phyloP scores from a whole-genome alignment of 2,113 vertebrate species.

The Takifugu bimaculatus region DNA sequence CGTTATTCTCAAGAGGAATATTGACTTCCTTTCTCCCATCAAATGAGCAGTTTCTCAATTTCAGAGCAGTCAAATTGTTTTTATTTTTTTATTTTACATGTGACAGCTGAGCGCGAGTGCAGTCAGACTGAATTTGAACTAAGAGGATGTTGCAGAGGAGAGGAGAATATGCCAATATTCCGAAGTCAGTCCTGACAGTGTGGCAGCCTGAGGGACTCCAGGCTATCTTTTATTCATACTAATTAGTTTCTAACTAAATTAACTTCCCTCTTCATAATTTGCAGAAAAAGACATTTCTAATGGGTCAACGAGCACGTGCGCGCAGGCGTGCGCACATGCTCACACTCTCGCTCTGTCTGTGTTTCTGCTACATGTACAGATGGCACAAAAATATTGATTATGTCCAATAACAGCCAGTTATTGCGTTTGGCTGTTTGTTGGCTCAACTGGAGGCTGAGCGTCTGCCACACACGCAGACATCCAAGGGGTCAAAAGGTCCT shows the following conservation, averaged over 20 bases:
- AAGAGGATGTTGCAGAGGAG: neutral
- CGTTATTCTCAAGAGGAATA: neutral
- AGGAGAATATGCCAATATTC: constrained; percentile 2
- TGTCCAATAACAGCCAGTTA: constrained; percentile 19
- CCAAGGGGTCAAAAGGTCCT: too few species aligned
- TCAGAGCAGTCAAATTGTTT: neutral
- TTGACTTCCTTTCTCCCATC: too few species aligned
- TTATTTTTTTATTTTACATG: neutral
- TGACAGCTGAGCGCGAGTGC: neutral
- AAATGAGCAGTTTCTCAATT: too few species aligned
- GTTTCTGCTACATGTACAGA: constrained; percentile 12
- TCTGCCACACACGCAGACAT: too few species aligned
- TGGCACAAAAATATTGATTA: constrained; percentile 18
- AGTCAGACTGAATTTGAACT: constrained; percentile 38
- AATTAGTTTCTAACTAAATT: constrained; percentile 68
- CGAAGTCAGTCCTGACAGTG: constrained; percentile 54
- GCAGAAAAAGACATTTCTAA: constrained; percentile 56
- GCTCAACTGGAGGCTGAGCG: too few species aligned
- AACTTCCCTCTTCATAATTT: constrained; percentile 66
- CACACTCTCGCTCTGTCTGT: constrained; percentile 1
- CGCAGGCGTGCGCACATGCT: neutral
- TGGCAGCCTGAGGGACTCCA: constrained; percentile 52
- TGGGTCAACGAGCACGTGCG: constrained; percentile 15
- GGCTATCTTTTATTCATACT: constrained; percentile 70
- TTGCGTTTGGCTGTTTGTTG: constrained; percentile 9